These are phyloP conservation scores for Acholoe squamosa DNA, from an alignment of 2,888 invertebrate species.

Conservation along the genomic window DNA sequence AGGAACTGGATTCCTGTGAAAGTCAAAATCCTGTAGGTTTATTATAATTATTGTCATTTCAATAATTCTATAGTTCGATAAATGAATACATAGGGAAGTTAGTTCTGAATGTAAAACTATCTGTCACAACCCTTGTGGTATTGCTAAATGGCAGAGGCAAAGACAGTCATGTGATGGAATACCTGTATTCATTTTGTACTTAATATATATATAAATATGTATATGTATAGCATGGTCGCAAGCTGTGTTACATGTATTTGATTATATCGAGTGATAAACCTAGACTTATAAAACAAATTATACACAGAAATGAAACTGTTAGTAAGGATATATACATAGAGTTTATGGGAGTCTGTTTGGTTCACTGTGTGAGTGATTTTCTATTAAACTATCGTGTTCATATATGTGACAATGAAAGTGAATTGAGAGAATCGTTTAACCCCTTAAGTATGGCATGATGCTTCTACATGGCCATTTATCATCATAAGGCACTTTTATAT, in stretches of 20 bases:
- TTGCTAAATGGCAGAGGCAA: background rate
- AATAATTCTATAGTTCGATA: background rate
- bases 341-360: background rate
- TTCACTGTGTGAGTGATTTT: background rate
- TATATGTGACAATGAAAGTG: no score
- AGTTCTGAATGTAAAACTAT: background rate
- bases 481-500: no score
- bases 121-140: background rate
- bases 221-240: background rate
- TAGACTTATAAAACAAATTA: conserved; percentile 4
- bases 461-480: no score
- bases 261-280: conserved; percentile 10
- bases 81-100: conserved; percentile 15
- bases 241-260: background rate
- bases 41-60: background rate
- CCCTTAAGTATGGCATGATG: no score
- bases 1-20: conserved; percentile 29
- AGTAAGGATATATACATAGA: background rate
- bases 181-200: conserved; percentile 11
- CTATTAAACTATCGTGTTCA: background rate
- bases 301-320: background rate
- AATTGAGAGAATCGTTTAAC: no score
- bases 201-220: background rate
- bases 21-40: background rate
- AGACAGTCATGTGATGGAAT: background rate